Evolutionary conservation across 2,797 vertebrate species (phyloP).

Genomic region (Argentina silus): DNA sequence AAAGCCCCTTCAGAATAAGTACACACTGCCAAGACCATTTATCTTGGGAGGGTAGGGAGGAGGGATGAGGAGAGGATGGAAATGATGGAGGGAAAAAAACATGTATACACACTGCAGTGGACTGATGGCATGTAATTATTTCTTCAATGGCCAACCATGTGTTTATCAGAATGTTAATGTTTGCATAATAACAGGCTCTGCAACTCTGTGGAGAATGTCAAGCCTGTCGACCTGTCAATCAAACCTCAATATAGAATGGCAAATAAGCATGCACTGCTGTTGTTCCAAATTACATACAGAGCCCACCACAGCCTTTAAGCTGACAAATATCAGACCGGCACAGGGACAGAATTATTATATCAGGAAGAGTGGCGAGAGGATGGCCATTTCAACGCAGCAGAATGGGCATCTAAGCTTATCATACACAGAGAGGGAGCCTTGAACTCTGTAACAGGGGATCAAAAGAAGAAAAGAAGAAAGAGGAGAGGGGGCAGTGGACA

Average conservation of each 20-base stretch:
- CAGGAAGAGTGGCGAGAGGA: conserved; percentile 43
- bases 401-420: conserved; percentile 33
- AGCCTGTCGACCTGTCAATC: conserved; percentile 92
- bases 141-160: conserved; percentile 88
- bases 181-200: conserved; percentile 96
- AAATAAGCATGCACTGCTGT: conserved; percentile 87
- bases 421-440: conserved; percentile 14
- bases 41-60: conserved; percentile 30
- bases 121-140: conserved; percentile 97
- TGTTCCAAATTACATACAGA: conserved; percentile 84
- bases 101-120: conserved; percentile 62
- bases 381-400: conserved; percentile 53
- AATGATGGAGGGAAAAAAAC: conserved; percentile 5
- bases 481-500: conserved; percentile 8
- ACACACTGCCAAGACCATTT: conserved; percentile 15
- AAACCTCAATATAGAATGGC: conserved; percentile 89
- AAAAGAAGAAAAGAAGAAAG: neutral
- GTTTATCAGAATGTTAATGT: conserved; percentile 99
- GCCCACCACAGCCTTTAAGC: conserved; percentile 71
- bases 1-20: conserved; percentile 17
- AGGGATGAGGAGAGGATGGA: conserved; percentile 50
- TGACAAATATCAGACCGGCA: conserved; percentile 78
- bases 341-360: conserved; percentile 71
- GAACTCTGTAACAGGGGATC: conserved; percentile 22
- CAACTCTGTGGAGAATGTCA: conserved; percentile 88